Evolutionary conservation across 2,113 vertebrate species (phyloP), one percentile per base, ranked within the genome.

Genomic region (Myocastor coypus): DNA sequence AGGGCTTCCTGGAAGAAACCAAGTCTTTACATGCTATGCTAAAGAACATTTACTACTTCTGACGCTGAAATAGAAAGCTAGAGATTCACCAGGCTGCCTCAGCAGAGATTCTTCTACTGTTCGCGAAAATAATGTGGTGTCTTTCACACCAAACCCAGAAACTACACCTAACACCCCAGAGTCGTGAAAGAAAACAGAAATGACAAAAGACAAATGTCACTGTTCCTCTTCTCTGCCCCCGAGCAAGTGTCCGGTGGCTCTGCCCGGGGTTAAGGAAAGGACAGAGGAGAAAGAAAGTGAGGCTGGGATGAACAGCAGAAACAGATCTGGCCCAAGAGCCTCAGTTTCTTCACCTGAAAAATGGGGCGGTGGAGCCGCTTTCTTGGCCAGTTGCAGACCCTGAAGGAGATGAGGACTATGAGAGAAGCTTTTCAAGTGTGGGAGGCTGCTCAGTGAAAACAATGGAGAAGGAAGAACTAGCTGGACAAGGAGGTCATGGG

Each of bases 1-100:
- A 63, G 81, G 50, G n/a, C 20, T 95, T 92, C 63, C 69, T 24
- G 20, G 64, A 40, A 92, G 80, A 88, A 94, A 42, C n/a, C 61
- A 81, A 88, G 71, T 19, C 83, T 28, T 84, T 64, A 77, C 40
- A 68, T 42, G 40, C 12, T 19, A 1, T 24, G 46, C 50, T 78
- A 2, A n/a, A 46, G 73, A 59, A n/a, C 34, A 2, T 1, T 34
- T 34, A 84, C 5, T 16, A 55, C 89, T 77, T 77, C 66, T 26
- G 24, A 1, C 17, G 20, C 10, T 50, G 32, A 40, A 81, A 83
- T 55, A 50, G 55, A 92, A 77, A 89, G 92, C 73, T 63, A 68
- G 55, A 96, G 40, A 80, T 69, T 42, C 34, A 2, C 63, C 75
- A 55, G 75, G 50, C 57, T 40, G 10, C 30, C 22, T 63, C 30